Evolutionary conservation across 64 coral and sea anemone species (phyloP), one percentile per base, ranked within the genome.

Genomic region (Astreopora myriophthalma): DNA sequence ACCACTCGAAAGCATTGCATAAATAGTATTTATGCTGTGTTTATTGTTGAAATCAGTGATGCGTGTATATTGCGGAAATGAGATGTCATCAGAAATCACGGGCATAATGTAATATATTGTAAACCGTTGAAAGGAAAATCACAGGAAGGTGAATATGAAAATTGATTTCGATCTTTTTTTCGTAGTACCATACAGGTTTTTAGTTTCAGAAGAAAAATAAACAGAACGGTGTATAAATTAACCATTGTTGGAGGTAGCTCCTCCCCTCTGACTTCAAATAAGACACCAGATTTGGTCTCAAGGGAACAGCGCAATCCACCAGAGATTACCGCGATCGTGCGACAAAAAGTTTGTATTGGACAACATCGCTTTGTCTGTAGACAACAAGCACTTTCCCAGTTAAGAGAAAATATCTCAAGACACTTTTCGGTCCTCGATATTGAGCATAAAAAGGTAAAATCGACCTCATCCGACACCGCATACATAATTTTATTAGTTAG

Each of bases 221-320:
- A 63, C 52, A 37, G 55, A 16, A 64, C 30, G 48, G 11, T 65
- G 61, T 57, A 83, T 83, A 83, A 83, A 83, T 83, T 83, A 83
- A 38, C 34, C n/a, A 83, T 62, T 83, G 79, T 66, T 38, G 32
- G n/a, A 65, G 26, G 58, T 34, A 61, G 79, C 79, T 83, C 79
- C 79, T 64, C 79, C 79, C 79, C 79, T 63, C 12, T 3, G 37
- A 23, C 79, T 83, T 0, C 33, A 36, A 64, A 65, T 83, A 64
- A 64, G 55, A 83, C 39, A 83, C 32, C 57, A 66, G 31, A 14
- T 7, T 39, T 64, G 32, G 79, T 61, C 79, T 83, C 79, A 10
- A 83, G 79, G 79, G 79, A 83, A 17, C 32, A 62, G 14, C 3
- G 6, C 22, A 64, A 11, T 46, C 28, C 6, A 10, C 64, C 13